Base-by-base conservation (phyloP, 2,113 vertebrate species). In the Chloropsis hardwickii region DNA sequence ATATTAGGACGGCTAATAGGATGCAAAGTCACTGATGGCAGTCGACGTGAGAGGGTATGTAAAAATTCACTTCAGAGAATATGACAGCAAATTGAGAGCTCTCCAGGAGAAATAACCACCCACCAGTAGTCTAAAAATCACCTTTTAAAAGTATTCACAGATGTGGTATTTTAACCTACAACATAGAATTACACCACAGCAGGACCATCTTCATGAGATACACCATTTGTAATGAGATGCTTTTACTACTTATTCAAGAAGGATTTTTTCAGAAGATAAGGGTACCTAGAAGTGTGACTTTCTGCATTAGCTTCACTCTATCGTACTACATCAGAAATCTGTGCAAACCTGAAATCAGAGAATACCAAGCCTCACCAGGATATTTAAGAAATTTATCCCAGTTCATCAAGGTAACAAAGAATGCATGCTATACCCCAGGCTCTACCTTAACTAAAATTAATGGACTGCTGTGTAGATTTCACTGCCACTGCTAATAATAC, bases 391-490 rank as follows among this genome's bases (percentile, higher is more conserved):
- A 84, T 91, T 92, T 89, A 87, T 51, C 47, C 17, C 44, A 60
- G 90, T 62, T 87, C 90, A 91, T 84, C 89, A 95, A 89, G 44
- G 17, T 92, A 69, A 81, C 14, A 94, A 87, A 81, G 57, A 31
- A 62, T 9, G 23, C 29, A 33, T 60, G n/a, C 50, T 65, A 89
- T 91, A 71, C 19, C 18, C 22, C 35, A 74, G 42, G 27, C 37
- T 67, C 39, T 45, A 60, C 5, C 40, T 82, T 28, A 56, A 10
- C 33, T 79, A 35, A 82, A 92, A 85, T 61, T 87, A 92, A 82
- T 67, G 53, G 65, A 79, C 87, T 72, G 28, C 70, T 76, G 24
- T 16, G 53, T 28, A 44, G 24, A 77, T 64, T 93, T 92, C 48
- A 51, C 22, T 82, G n/a, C 23, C 12, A 8, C 66, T 79, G 12